A percentile compares a stretch with the other conserved stretches of the same genome.
Conservation (phyloP, 1,140 invertebrate genomes). For the Drosophila melanica region DNA sequence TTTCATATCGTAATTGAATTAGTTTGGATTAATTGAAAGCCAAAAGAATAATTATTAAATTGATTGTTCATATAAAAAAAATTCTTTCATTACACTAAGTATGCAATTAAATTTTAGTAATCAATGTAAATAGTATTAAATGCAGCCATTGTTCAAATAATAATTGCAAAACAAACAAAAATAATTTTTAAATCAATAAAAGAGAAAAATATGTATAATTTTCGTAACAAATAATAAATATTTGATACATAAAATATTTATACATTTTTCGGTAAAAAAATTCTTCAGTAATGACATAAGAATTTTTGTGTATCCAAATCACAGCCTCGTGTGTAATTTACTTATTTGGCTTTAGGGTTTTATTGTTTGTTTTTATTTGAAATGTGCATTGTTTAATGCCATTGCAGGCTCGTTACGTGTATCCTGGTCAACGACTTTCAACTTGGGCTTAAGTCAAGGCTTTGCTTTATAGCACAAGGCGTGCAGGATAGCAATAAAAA, state of each 20-base stretch:
- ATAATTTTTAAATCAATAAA: too few relatives aligned
- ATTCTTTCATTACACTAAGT: too few relatives aligned
- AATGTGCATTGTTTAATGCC: constrained; percentile 18
- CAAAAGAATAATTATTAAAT: neutral
- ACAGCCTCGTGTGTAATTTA: neutral
- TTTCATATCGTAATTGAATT: neutral
- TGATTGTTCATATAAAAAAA: neutral
- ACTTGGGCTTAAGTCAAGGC: neutral
- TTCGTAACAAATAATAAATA: too few relatives aligned
- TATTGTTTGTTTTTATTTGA: neutral
- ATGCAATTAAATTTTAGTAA: too few relatives aligned
- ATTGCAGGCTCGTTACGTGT: constrained; percentile 3
- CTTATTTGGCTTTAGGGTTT: neutral
- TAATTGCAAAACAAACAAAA: too few relatives aligned
- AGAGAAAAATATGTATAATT: too few relatives aligned
- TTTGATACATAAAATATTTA: too few relatives aligned
- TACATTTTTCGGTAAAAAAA: too few relatives aligned
- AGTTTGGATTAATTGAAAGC: neutral
- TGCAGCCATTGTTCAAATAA: too few relatives aligned
- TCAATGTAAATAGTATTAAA: too few relatives aligned
- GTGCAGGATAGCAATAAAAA: constrained; percentile 24
- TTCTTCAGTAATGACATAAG: neutral
- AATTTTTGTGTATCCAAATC: neutral
- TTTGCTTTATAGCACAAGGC: neutral
- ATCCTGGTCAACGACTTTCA: constrained; percentile 11